Percentiles rank a stretch among this genome's conserved stretches.
Evolutionary conservation across 2,888 invertebrate species (phyloP).

Genomic region (Flexamia atlantica): DNA sequence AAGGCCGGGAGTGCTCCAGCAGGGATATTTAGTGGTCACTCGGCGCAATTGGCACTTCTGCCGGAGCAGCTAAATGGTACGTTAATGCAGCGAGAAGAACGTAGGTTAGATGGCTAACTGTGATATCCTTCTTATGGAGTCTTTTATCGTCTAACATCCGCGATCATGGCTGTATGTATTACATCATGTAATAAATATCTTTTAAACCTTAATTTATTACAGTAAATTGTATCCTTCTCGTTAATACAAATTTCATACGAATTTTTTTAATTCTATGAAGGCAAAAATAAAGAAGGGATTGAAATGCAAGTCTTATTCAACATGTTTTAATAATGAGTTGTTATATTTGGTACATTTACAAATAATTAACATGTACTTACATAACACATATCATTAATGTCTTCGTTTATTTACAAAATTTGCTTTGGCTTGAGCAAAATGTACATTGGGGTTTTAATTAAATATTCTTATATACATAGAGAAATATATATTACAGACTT

Average conservation of each 20-base stretch:
- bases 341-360: slow-evolving; percentile 44
- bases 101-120: background rate
- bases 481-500: background rate
- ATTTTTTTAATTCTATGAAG: too few species aligned
- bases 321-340: slow-evolving; percentile 2
- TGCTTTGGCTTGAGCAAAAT: slow-evolving; percentile 51
- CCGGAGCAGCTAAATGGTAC: slow-evolving; percentile 18
- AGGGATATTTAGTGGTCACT: slow-evolving; percentile 49
- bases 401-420: slow-evolving; percentile 3
- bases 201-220: too few species aligned
- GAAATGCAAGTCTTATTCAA: too few species aligned
- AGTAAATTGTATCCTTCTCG: too few species aligned
- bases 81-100: slow-evolving; percentile 9
- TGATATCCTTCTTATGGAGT: slow-evolving; percentile 4
- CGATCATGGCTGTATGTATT: too few species aligned
- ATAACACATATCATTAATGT: slow-evolving; percentile 30
- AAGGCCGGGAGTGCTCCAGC: background rate
- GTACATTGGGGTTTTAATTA: slow-evolving; percentile 1
- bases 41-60: slow-evolving; percentile 46
- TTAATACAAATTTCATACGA: too few species aligned
- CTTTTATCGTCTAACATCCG: slow-evolving; percentile 3
- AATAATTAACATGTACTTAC: slow-evolving; percentile 36
- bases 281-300: too few species aligned
- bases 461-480: slow-evolving; percentile 11
- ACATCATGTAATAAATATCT: too few species aligned